Evolutionary conservation across 2,113 vertebrate species (phyloP).

Genomic region (Cheirogaleus medius): DNA sequence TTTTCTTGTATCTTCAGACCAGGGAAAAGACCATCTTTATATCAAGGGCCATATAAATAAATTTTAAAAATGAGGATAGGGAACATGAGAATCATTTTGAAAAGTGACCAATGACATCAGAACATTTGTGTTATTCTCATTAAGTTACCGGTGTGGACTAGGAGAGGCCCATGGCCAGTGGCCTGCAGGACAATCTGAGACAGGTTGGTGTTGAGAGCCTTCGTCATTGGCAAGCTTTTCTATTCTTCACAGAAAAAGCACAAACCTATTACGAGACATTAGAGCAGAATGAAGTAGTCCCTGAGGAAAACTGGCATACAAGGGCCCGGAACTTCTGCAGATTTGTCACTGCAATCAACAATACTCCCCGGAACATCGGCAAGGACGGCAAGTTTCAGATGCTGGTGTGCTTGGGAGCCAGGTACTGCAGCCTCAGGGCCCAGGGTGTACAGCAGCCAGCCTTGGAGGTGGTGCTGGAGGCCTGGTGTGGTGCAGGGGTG

Average conservation of each 20-base stretch:
- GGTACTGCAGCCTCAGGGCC: conserved; percentile 82
- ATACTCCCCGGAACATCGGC: conserved; percentile 95
- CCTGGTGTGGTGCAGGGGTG: neutral
- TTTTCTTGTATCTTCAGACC: neutral
- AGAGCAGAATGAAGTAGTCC: conserved; percentile 90
- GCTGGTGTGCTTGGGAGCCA: conserved; percentile 98
- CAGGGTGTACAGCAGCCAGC: neutral
- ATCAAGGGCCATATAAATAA: neutral
- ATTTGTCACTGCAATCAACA: conserved; percentile 96
- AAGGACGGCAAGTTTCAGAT: conserved; percentile 99
- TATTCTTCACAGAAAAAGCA: conserved; percentile 92
- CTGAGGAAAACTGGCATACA: conserved; percentile 96
- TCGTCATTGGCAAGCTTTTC: conserved; percentile 32
- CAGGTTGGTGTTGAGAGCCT: neutral
- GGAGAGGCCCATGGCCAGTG: neutral
- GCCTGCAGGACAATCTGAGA: neutral
- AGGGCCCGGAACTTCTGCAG: conserved; percentile 95
- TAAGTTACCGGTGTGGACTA: neutral
- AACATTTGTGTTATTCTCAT: neutral
- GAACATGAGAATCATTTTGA: neutral
- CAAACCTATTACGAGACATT: conserved; percentile 96
- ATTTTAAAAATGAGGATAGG: neutral
- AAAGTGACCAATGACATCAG: neutral
- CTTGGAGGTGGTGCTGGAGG: neutral
- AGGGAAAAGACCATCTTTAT: conserved; percentile 36